These are phyloP conservation scores for Rhagologus leucostigma DNA, from an alignment of 2,113 vertebrate species.

Conservation along the genomic window DNA sequence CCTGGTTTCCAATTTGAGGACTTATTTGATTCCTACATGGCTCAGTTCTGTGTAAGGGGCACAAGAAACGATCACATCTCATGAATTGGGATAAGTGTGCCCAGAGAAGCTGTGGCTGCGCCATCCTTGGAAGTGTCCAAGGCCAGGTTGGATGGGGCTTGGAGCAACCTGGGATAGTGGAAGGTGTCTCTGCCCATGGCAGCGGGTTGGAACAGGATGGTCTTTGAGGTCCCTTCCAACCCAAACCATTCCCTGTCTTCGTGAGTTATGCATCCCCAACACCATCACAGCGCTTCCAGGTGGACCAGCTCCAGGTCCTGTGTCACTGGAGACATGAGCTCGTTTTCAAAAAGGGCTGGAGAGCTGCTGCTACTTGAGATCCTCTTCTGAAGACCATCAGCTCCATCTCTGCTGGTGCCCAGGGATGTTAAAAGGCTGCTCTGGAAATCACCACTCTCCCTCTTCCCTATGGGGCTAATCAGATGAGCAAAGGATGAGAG, in stretches of 20 bases:
- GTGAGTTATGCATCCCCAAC: background rate
- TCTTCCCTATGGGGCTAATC: background rate
- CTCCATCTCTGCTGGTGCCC: background rate
- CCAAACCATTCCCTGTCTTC: background rate
- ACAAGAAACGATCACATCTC: background rate
- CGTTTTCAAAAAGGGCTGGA: background rate
- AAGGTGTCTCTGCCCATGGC: background rate
- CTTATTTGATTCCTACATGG: background rate
- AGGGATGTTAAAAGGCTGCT: background rate
- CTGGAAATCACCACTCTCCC: background rate
- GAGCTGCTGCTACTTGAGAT: background rate
- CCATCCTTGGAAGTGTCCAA: background rate
- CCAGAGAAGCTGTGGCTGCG: background rate
- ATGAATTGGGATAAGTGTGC: too few species aligned
- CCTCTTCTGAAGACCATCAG: background rate
- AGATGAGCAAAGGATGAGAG: background rate
- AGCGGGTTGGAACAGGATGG: too few species aligned
- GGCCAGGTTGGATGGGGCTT: fast-evolving
- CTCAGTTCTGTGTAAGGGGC: background rate
- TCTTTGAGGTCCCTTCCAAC: background rate
- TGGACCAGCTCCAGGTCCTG: background rate
- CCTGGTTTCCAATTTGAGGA: fast-evolving
- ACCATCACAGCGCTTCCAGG: background rate
- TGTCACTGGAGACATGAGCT: fast-evolving
- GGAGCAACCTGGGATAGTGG: fast-evolving